Evolutionary conservation across 2,888 invertebrate genomes (phyloP).

Genomic region (Caenorhabditis afra): DNA sequence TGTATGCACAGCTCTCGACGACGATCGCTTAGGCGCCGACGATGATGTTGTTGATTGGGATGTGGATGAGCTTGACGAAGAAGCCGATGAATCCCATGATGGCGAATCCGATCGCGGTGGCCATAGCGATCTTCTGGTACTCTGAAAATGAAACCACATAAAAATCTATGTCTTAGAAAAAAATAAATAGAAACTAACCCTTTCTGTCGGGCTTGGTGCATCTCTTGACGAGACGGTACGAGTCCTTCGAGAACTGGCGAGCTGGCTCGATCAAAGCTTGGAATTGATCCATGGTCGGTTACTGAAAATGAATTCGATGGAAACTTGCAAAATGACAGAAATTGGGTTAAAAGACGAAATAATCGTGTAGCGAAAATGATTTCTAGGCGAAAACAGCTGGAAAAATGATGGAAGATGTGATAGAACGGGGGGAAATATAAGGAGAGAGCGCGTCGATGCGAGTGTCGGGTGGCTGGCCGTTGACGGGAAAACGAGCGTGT

Average conservation of each 20-base stretch:
- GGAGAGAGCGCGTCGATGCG: conserved; percentile 8
- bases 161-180: conserved; percentile 5
- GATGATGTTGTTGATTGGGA: conserved; percentile 89
- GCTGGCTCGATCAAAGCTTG: conserved; percentile 94
- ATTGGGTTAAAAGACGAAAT: neutral
- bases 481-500: conserved; percentile 52
- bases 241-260: conserved; percentile 97
- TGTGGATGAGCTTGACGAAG: conserved; percentile 99
- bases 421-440: conserved; percentile 18
- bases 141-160: conserved; percentile 84
- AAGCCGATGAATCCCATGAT: conserved; percentile 99
- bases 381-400: conserved; percentile 7
- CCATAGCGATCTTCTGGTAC: conserved; percentile 99
- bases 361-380: conserved; percentile 9
- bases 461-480: conserved; percentile 28
- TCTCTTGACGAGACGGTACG: conserved; percentile 96
- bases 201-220: conserved; percentile 99
- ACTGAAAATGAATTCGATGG: too few species aligned
- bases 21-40: conserved; percentile 81
- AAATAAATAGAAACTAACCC: conserved; percentile 84
- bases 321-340: too few species aligned
- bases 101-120: conserved; percentile 98
- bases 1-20: conserved; percentile 27
- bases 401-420: conserved; percentile 22
- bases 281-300: conserved; percentile 92